A percentile compares a stretch with the other conserved stretches of the same genome.
Conservation (phyloP, 2,113 vertebrate genomes). For the Antennarius striatus region DNA sequence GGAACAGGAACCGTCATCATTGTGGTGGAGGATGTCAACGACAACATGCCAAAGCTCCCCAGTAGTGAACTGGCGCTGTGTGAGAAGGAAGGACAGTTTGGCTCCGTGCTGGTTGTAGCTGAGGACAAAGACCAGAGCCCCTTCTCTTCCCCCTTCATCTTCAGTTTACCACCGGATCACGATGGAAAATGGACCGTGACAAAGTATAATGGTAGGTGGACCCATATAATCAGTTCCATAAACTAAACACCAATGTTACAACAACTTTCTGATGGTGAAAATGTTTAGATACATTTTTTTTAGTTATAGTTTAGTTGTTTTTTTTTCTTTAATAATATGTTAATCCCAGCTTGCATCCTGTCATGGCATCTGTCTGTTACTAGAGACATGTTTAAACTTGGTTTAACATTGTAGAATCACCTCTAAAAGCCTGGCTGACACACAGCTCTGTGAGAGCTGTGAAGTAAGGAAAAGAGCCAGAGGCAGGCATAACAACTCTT, state of each 20-base stretch:
- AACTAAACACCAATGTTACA: not conserved
- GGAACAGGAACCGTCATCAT: conserved; percentile 86
- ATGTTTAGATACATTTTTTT: too few relatives aligned
- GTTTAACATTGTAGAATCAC: not conserved
- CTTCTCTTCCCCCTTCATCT: conserved; percentile 80
- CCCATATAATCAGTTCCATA: not conserved
- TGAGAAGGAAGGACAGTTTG: conserved; percentile 62
- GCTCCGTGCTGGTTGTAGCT: conserved; percentile 69
- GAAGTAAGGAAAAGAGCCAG: not conserved
- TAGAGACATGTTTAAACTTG: not conserved
- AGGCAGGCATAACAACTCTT: too few relatives aligned
- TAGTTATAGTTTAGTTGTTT: too few relatives aligned
- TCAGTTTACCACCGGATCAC: conserved; percentile 55
- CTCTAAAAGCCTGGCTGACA: not conserved
- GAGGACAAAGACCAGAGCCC: conserved; percentile 77
- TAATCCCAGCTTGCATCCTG: too few relatives aligned
- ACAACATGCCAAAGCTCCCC: conserved; percentile 77
- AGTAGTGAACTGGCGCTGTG: conserved; percentile 71
- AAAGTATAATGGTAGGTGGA: conserved; percentile 74
- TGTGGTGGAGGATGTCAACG: conserved; percentile 81
- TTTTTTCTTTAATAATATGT: too few relatives aligned
- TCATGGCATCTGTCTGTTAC: too few relatives aligned
- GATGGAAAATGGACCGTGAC: conserved; percentile 77
- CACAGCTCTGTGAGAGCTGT: not conserved
- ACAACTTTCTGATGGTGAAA: not conserved